phyloP scores from a whole-genome alignment of 35 echinoderm and acorn worm genomes.

The Eucidaris tribuloides region DNA sequence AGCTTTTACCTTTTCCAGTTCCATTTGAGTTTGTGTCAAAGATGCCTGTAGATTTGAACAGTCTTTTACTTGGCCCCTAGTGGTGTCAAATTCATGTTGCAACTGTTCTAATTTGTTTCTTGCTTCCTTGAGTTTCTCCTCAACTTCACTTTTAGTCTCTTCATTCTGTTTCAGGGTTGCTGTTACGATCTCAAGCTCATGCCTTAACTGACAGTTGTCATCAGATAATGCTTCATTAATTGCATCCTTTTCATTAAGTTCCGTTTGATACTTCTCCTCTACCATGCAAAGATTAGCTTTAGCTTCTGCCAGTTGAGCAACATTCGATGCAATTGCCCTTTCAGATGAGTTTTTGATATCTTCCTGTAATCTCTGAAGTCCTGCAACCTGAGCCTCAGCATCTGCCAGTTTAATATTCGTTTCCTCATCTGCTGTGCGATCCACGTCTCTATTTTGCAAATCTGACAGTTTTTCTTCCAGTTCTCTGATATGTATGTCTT shows the following conservation, averaged over 20 bases:
- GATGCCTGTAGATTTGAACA: too few relatives aligned
- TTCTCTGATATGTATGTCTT: too few relatives aligned
- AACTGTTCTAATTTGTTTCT: background rate
- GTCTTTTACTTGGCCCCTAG: too few relatives aligned
- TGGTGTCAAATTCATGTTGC: too few relatives aligned
- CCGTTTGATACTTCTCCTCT: slow-evolving; percentile 12
- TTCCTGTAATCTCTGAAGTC: background rate
- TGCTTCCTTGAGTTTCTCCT: slow-evolving; percentile 7
- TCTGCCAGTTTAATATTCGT: too few relatives aligned
- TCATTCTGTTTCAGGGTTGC: background rate
- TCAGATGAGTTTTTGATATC: background rate
- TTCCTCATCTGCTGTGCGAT: too few relatives aligned
- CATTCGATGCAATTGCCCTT: background rate
- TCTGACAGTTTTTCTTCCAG: too few relatives aligned
- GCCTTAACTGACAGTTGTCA: background rate
- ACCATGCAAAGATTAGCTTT: background rate
- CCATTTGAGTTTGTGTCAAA: too few relatives aligned
- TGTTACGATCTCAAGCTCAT: background rate
- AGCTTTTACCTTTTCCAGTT: too few relatives aligned
- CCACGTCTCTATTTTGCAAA: too few relatives aligned
- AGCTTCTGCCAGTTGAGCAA: background rate
- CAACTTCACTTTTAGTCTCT: background rate
- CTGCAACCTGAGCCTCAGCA: background rate
- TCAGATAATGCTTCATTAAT: background rate
- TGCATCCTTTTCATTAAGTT: background rate